phyloP scores from a whole-genome alignment of 2,797 vertebrate species.

The Danio kyathit region DNA sequence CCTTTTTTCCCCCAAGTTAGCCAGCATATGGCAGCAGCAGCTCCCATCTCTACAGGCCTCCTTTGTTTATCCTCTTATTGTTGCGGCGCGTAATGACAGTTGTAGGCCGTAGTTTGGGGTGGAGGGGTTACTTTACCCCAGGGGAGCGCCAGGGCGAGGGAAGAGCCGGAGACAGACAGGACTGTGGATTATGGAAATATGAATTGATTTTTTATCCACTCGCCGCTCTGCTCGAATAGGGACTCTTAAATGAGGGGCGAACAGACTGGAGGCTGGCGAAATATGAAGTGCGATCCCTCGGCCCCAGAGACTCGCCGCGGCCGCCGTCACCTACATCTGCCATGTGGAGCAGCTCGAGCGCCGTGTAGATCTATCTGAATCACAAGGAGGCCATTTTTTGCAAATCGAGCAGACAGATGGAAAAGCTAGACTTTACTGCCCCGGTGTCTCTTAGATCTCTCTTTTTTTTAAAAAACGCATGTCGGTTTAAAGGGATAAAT shows the following conservation, averaged over 20 bases:
- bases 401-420: conserved; percentile 84
- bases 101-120: conserved; percentile 93
- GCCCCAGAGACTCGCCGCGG: conserved; percentile 83
- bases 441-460: conserved; percentile 71
- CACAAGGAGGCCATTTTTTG: conserved; percentile 80
- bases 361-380: conserved; percentile 87
- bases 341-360: conserved; percentile 79
- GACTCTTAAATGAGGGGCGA: conserved; percentile 86
- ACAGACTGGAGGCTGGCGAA: conserved; percentile 91
- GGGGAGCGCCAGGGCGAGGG: conserved; percentile 78
- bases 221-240: conserved; percentile 77
- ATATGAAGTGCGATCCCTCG: conserved; percentile 89
- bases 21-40: conserved; percentile 95
- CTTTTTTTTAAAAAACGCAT: conserved; percentile 63
- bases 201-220: conserved; percentile 91
- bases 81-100: conserved; percentile 96
- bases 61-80: conserved; percentile 97
- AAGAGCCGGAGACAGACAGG: conserved; percentile 85
- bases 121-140: conserved; percentile 96
- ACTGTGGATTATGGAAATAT: conserved; percentile 99
- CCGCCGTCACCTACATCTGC: conserved; percentile 94
- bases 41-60: conserved; percentile 86
- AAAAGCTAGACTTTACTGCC: conserved; percentile 76
- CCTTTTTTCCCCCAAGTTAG: conserved; percentile 80
- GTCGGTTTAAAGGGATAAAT: conserved; percentile 65